Conservation (phyloP, 53 echinoderm and acorn worm species). For the Astropecten irregularis region DNA sequence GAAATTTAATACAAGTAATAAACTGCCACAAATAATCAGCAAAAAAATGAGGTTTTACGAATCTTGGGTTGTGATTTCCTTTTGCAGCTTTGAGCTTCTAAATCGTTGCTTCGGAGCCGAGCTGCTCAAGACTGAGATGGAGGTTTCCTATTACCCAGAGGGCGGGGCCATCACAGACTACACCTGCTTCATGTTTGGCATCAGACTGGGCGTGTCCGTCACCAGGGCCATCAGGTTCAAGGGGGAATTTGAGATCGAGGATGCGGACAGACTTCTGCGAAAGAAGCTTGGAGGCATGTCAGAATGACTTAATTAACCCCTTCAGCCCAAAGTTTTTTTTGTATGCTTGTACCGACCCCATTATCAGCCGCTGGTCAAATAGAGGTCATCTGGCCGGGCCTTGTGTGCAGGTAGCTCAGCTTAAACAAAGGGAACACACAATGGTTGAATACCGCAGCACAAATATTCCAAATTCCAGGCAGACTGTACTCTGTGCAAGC, state of each 20-base stretch:
- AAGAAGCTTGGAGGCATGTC: slow-evolving; percentile 90
- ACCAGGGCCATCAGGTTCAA: slow-evolving; percentile 95
- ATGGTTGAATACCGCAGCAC: too few species aligned
- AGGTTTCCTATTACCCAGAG: slow-evolving; percentile 84
- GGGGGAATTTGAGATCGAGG: slow-evolving; percentile 83
- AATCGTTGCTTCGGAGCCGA: slow-evolving; percentile 91
- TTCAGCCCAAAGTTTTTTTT: not conserved
- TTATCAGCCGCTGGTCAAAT: too few species aligned
- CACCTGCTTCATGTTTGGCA: slow-evolving; percentile 81
- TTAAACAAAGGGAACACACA: too few species aligned
- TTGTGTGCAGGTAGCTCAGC: too few species aligned
- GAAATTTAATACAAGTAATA: too few species aligned
- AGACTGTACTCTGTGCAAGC: too few species aligned
- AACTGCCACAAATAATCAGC: too few species aligned
- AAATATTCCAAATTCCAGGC: too few species aligned
- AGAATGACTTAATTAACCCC: not conserved
- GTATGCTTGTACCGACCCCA: too few species aligned
- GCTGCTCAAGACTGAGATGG: slow-evolving; percentile 95
- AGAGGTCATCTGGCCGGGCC: too few species aligned
- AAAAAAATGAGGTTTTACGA: too few species aligned
- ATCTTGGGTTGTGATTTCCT: too few species aligned
- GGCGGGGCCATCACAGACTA: slow-evolving; percentile 97
- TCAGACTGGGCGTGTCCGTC: slow-evolving; percentile 92
- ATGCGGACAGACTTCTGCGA: slow-evolving; percentile 79
- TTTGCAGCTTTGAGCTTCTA: slow-evolving; percentile 86